These are phyloP conservation scores for Drosophila greeni DNA, from an alignment of 2,888 invertebrate genomes.

Conservation along the genomic window DNA sequence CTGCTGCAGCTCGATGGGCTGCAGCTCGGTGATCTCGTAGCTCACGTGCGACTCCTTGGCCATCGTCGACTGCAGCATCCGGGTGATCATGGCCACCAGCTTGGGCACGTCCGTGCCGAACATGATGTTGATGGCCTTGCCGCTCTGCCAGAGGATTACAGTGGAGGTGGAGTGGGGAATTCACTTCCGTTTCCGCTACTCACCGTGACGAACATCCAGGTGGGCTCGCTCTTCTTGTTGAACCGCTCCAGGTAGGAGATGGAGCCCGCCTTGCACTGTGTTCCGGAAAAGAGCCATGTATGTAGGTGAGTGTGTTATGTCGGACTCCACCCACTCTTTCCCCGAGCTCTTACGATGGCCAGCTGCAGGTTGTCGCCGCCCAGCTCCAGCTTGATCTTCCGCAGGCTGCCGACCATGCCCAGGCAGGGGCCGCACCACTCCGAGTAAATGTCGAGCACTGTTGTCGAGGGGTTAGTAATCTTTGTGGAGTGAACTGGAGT, in stretches of 20 bases:
- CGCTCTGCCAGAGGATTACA: conserved; percentile 80
- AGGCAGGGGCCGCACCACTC: conserved; percentile 95
- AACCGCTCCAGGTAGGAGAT: conserved; percentile 88
- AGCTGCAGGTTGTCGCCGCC: conserved; percentile 89
- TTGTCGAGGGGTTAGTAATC: background rate
- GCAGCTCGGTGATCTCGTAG: conserved; percentile 79
- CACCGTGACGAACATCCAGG: conserved; percentile 93
- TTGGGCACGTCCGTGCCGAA: conserved; percentile 92
- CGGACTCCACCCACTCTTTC: background rate
- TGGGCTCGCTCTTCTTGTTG: conserved; percentile 91
- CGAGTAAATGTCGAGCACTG: conserved; percentile 92
- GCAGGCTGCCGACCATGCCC: conserved; percentile 91
- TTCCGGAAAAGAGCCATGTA: conserved; percentile 1
- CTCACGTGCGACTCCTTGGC: conserved; percentile 66
- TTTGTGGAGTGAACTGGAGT: too few species aligned
- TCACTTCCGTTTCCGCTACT: conserved; percentile 69
- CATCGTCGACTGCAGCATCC: conserved; percentile 83
- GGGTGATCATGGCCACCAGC: conserved; percentile 84
- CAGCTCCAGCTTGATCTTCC: conserved; percentile 92
- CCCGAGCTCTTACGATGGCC: conserved; percentile 80
- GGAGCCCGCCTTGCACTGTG: conserved; percentile 84
- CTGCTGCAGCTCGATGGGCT: conserved; percentile 80
- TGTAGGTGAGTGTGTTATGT: background rate
- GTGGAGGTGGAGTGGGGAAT: background rate
- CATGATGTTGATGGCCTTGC: conserved; percentile 87